A percentile compares a stretch with the other conserved stretches of the same genome.
Conservation (phyloP, 2,888 invertebrate species). For the Chymomyza fuscimana region DNA sequence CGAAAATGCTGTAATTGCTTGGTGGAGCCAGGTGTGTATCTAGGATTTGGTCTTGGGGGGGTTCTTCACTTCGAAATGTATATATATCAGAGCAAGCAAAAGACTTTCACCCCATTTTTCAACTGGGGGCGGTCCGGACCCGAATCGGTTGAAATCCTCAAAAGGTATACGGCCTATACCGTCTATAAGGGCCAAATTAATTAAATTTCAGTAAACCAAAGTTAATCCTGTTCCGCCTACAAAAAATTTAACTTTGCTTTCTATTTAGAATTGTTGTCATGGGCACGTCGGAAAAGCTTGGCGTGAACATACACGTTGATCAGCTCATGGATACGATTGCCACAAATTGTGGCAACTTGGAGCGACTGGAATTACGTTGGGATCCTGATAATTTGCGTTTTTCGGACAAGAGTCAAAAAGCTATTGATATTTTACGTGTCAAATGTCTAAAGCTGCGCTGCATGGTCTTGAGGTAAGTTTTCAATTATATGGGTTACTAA, state of each 20-base stretch:
- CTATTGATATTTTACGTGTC: slow-evolving; percentile 97
- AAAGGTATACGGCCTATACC: no score
- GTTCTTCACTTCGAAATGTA: no score
- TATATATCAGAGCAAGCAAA: no score
- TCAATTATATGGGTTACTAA: not conserved
- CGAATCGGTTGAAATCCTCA: no score
- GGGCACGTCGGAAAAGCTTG: slow-evolving; percentile 98
- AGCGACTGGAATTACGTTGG: slow-evolving; percentile 97
- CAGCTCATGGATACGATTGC: slow-evolving; percentile 99
- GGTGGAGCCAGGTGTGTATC: no score
- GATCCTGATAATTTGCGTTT: slow-evolving; percentile 99
- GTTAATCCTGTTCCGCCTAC: not conserved
- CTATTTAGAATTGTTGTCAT: slow-evolving; percentile 92
- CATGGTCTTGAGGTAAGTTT: slow-evolving; percentile 90
- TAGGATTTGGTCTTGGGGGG: no score
- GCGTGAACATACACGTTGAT: slow-evolving; percentile 98
- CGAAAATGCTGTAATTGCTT: no score
- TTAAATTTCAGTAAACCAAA: no score
- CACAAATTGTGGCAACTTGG: slow-evolving; percentile 92
- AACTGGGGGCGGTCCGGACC: no score
- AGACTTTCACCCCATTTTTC: no score
- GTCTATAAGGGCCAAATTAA: no score
- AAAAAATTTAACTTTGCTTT: not conserved
- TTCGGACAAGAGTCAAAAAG: slow-evolving; percentile 99
- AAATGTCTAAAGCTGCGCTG: slow-evolving; percentile 96